Evolutionary conservation across 2,113 vertebrate species (phyloP).

Genomic region (Thunnus maccoyii): DNA sequence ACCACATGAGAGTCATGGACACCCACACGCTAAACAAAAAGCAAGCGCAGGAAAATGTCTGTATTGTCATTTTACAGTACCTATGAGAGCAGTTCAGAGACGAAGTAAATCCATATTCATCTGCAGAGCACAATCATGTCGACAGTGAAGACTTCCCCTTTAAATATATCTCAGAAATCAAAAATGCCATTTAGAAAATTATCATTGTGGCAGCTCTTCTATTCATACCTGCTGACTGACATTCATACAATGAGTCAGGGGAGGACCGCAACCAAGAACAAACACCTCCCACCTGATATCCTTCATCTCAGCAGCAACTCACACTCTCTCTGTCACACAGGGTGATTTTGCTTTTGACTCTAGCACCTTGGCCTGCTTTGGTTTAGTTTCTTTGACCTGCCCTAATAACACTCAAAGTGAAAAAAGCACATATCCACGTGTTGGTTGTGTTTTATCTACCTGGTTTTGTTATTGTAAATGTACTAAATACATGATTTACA

Average conservation of each 20-base stretch:
- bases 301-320: conserved; percentile 46
- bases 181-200: conserved; percentile 31
- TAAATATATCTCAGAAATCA: conserved; percentile 28
- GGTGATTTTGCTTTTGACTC: conserved; percentile 11
- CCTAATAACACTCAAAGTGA: not conserved
- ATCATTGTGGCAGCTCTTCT: conserved; percentile 25
- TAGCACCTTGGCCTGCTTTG: conserved; percentile 37
- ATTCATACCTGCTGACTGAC: conserved; percentile 70
- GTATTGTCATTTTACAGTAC: conserved; percentile 65
- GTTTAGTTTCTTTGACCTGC: conserved; percentile 42
- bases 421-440: not conserved
- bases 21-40: conserved; percentile 54
- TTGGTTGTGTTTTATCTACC: not conserved
- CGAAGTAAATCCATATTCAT: conserved; percentile 56
- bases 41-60: conserved; percentile 48
- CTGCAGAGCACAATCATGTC: conserved; percentile 6
- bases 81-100: conserved; percentile 62
- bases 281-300: conserved; percentile 78
- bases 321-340: conserved; percentile 11
- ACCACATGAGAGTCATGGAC: conserved; percentile 49
- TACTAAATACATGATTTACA: conserved; percentile 13
- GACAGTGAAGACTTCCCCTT: conserved; percentile 17
- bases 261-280: conserved; percentile 68
- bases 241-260: conserved; percentile 74
- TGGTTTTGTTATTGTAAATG: not conserved